A percentile compares a stretch with the other conserved stretches of the same genome.
phyloP scores from a whole-genome alignment of 2,113 vertebrate genomes.

The mouse (Mus musculus) region DNA sequence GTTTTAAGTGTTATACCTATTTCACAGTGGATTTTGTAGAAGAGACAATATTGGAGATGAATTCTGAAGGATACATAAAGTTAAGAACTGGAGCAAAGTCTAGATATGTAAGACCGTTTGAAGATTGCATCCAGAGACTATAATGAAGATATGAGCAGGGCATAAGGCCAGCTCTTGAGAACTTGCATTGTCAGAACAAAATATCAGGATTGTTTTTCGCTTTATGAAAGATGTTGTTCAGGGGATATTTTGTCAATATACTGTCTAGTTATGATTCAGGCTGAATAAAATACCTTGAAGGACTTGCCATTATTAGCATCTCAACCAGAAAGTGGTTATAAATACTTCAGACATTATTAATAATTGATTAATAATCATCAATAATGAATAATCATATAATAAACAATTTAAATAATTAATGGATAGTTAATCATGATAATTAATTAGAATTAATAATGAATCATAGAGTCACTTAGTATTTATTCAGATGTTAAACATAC shows the following conservation, averaged over 20 bases:
- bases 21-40: background rate
- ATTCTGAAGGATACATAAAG: background rate
- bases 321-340: background rate
- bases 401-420: too few species aligned
- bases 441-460: background rate
- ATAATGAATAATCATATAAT: too few species aligned
- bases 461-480: background rate
- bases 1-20: background rate
- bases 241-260: background rate
- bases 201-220: background rate
- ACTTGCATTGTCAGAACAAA: background rate
- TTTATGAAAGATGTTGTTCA: constrained; percentile 13
- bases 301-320: background rate
- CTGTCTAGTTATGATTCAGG: background rate
- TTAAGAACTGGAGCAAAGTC: background rate
- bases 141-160: background rate
- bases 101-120: background rate
- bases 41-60: background rate
- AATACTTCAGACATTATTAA: constrained; percentile 12
- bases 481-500: background rate
- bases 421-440: background rate
- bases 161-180: background rate
- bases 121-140: background rate
- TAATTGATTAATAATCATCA: background rate
- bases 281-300: background rate